Evolutionary conservation across 2,888 invertebrate species (phyloP), one percentile per base, ranked within the genome.

Genomic region (Andrena bucephala): DNA sequence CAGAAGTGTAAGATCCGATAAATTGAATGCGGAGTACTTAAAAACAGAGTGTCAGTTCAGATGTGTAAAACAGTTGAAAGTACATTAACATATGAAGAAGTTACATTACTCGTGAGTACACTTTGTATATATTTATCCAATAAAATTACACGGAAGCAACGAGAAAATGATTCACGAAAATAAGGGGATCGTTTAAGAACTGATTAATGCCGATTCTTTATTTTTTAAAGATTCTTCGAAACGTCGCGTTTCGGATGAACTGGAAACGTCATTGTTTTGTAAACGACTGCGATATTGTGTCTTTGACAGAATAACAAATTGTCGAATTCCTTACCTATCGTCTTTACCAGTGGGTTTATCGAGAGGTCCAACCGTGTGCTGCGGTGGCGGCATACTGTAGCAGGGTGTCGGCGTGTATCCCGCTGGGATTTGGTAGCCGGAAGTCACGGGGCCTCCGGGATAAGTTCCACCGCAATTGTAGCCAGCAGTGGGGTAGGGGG

Each of bases 361-460:
- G 76, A 94, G 90, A 20, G 93, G 91, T 42, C 94, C 94, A 54
- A 94, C 92, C 62, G 93, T 92, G 94, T 97, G 97, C 91, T 95
- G 96, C 81, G 96, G 96, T 52, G 97, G 97, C 81, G 98, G 97
- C 97, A 98, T 98, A 92, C 97, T 97, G 94, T 98, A 98, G 92
- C 97, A 98, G 66, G 96, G 96, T 71, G 95, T 95, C 71, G 97
- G 97, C 71, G 96, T 96, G 94, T 97, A 97, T 81, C 95, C 96
- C 82, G 95, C 95, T 73, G 96, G 96, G 65, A 96, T 93, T 93
- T 95, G 96, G 94, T 96, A 96, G 84, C 94, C 95, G 86, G 94
- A 95, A 86, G 95, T 95, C 82, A 94, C 95, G 78, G 95, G 94
- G 77, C 94, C 94, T 86, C 91, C 95, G 83, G 94, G 95, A 90